Conservation (phyloP, 2,888 invertebrate genomes). For the Synergus japonicus region DNA sequence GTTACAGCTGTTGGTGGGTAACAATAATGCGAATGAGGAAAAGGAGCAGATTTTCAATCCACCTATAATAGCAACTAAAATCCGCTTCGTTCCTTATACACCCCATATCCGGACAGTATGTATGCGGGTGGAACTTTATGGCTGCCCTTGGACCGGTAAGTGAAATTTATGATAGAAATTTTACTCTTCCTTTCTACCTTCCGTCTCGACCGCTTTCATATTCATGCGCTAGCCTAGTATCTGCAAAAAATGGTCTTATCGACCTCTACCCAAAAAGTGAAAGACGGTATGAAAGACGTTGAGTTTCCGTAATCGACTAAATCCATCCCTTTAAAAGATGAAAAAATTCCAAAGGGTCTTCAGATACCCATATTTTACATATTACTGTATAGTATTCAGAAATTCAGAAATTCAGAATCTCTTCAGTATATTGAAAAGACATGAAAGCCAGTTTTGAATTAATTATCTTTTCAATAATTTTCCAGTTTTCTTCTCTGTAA, state of each 20-base stretch:
- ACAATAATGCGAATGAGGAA: conserved; percentile 88
- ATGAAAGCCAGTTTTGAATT: too few species aligned
- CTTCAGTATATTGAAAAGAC: background rate
- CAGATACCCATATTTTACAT: background rate
- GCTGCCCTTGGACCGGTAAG: conserved; percentile 88
- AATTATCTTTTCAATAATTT: too few species aligned
- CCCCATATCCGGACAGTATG: conserved; percentile 88
- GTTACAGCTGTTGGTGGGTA: conserved; percentile 87
- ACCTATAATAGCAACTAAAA: conserved; percentile 86
- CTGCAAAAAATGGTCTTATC: conserved; percentile 1
- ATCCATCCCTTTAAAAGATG: background rate
- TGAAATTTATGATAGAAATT: conserved; percentile 68
- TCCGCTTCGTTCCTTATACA: conserved; percentile 89
- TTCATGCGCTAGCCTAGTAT: background rate
- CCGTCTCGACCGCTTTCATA: background rate
- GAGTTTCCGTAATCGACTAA: background rate
- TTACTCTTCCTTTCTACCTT: conserved; percentile 11
- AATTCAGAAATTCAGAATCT: background rate
- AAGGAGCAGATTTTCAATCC: conserved; percentile 86
- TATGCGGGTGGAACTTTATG: conserved; percentile 89
- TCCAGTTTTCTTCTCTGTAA: too few species aligned
- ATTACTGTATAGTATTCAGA: background rate
- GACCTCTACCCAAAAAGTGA: background rate
- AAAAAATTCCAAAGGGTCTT: background rate
- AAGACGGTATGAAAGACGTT: background rate